A percentile compares a stretch with the other conserved stretches of the same genome.
These are phyloP conservation scores for Myotis yumanensis DNA, from an alignment of 2,113 vertebrate genomes.

Conservation along the genomic window DNA sequence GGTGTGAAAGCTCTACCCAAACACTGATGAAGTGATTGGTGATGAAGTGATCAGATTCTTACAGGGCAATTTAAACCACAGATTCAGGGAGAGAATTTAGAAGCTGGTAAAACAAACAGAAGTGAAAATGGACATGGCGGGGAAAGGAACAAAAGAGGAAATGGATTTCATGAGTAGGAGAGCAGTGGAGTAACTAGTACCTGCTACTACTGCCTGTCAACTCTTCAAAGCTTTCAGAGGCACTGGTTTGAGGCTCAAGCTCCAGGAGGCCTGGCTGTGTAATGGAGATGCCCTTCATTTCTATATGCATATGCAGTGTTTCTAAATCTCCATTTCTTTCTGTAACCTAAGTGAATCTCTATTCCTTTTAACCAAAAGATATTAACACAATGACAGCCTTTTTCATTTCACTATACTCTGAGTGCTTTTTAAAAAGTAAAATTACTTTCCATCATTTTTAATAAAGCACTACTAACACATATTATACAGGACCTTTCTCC, in stretches of 20 bases:
- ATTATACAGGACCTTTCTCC: not conserved
- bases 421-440: slow-evolving; percentile 43
- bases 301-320: not conserved
- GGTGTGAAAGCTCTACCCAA: not conserved
- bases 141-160: not conserved
- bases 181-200: not conserved
- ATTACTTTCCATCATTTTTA: slow-evolving; percentile 30
- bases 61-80: not conserved
- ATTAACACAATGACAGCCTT: not conserved
- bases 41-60: not conserved
- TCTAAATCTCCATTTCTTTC: not conserved
- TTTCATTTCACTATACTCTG: slow-evolving; percentile 19
- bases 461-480: not conserved
- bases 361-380: not conserved
- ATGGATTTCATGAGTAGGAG: not conserved
- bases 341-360: not conserved
- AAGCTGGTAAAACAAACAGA: not conserved
- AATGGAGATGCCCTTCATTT: not conserved
- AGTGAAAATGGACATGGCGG: not conserved
- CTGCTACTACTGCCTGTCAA: not conserved
- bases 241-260: not conserved
- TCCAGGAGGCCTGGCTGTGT: not conserved
- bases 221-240: not conserved
- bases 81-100: not conserved
- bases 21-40: not conserved